These are phyloP conservation scores for Dinothrombium tinctorium DNA, from an alignment of 1,140 invertebrate genomes.

Conservation along the genomic window DNA sequence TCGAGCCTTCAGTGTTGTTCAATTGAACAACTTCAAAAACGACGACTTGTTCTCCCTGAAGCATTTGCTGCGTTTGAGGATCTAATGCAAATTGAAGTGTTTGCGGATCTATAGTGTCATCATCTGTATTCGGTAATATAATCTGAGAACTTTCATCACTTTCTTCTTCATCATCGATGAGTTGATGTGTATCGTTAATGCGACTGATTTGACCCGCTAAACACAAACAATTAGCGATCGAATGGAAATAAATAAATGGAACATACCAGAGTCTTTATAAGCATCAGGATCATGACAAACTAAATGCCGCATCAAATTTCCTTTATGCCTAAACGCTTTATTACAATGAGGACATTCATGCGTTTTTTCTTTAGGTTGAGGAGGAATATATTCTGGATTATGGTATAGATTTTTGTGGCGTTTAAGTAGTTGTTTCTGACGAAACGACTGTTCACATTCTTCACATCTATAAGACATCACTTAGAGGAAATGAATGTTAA, in stretches of 20 bases:
- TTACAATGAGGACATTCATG: slow-evolving; percentile 71
- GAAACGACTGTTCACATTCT: slow-evolving; percentile 31
- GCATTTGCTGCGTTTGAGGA: slow-evolving; percentile 8
- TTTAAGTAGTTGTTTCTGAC: slow-evolving; percentile 73
- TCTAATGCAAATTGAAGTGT: slow-evolving; percentile 8
- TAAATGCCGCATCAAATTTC: slow-evolving; percentile 76
- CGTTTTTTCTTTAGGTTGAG: slow-evolving; percentile 64
- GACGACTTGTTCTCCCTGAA: slow-evolving; percentile 11
- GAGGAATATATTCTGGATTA: slow-evolving; percentile 66
- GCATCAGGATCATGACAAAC: slow-evolving; percentile 69
- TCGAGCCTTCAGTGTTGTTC: slow-evolving; percentile 18
- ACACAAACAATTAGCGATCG: neutral
- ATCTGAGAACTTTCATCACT: slow-evolving; percentile 10
- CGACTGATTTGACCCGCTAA: slow-evolving; percentile 12
- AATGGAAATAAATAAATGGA: slow-evolving; percentile 27
- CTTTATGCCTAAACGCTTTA: slow-evolving; percentile 64
- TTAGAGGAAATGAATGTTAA: slow-evolving; percentile 20
- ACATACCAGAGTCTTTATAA: slow-evolving; percentile 38
- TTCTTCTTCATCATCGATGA: slow-evolving; percentile 14
- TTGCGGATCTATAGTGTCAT: neutral
- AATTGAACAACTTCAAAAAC: slow-evolving; percentile 16
- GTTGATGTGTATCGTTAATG: slow-evolving; percentile 17
- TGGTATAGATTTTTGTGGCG: slow-evolving; percentile 83
- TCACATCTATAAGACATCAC: slow-evolving; percentile 18
- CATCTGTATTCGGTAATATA: slow-evolving; percentile 3